Conservation (phyloP, 2,888 invertebrate species). For the Tigriopus californicus region DNA sequence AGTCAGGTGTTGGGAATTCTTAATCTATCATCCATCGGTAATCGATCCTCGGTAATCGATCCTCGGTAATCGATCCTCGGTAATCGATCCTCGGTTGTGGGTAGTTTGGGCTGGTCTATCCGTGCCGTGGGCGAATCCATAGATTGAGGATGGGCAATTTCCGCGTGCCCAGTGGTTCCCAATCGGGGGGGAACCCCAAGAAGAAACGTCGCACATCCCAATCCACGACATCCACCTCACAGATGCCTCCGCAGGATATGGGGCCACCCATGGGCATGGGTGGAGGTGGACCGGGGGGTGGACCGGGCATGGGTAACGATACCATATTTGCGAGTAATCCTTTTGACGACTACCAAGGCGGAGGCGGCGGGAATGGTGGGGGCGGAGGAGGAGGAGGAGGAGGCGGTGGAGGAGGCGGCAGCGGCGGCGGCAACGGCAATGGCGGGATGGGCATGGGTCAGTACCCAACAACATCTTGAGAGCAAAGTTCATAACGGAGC, state of each 20-base stretch:
- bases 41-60: too few species aligned
- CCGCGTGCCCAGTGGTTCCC: constrained; percentile 8
- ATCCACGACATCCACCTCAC: constrained; percentile 16
- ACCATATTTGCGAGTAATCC: constrained; percentile 87
- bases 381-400: constrained; percentile 19
- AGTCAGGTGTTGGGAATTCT: too few species aligned
- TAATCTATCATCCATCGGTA: too few species aligned
- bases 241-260: constrained; percentile 4
- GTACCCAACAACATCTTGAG: too few species aligned
- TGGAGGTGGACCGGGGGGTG: not conserved
- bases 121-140: too few species aligned
- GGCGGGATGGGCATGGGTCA: too few species aligned
- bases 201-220: constrained; percentile 54
- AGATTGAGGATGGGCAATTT: constrained; percentile 10
- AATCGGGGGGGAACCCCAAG: constrained; percentile 46
- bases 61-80: too few species aligned
- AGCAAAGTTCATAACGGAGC: too few species aligned
- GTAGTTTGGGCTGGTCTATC: too few species aligned
- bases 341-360: constrained; percentile 64
- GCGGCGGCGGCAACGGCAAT: too few species aligned
- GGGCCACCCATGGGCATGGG: constrained; percentile 4
- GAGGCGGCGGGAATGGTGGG: constrained; percentile 21
- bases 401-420: too few species aligned
- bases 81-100: too few species aligned
- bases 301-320: constrained; percentile 39